A percentile compares a stretch with the other conserved stretches of the same genome.
Conservation (phyloP, 2,888 invertebrate species). For the Campopleginae sp. region DNA sequence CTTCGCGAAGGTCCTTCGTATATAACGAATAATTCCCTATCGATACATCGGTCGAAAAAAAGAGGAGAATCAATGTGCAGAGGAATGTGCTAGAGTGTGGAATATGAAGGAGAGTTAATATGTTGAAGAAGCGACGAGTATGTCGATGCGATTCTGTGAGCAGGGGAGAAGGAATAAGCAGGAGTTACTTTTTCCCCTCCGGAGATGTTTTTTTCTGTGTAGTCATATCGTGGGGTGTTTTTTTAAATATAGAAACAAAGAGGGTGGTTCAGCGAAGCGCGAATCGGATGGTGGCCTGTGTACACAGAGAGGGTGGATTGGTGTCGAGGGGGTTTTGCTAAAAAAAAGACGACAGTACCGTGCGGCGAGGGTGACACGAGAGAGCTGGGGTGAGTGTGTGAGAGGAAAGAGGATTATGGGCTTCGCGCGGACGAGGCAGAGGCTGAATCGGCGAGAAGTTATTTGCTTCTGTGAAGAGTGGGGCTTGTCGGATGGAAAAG, state of each 20-base stretch:
- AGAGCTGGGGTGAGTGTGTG: not conserved
- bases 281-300: constrained; percentile 37
- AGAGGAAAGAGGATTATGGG: constrained; percentile 5
- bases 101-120: not conserved
- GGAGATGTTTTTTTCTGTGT: not conserved
- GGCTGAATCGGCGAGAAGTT: constrained; percentile 3
- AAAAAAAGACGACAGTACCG: not conserved
- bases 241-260: not conserved
- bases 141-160: constrained; percentile 43
- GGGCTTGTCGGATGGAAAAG: not conserved
- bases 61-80: not conserved
- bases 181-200: constrained; percentile 22
- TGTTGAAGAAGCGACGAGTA: constrained; percentile 45
- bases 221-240: not conserved
- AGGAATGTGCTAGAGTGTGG: not conserved
- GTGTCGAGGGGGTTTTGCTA: constrained; percentile 13
- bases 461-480: not conserved
- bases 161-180: constrained; percentile 50
- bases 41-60: constrained; percentile 38
- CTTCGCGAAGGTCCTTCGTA: too few species aligned
- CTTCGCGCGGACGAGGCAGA: not conserved
- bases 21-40: constrained; percentile 6
- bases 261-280: constrained; percentile 43
- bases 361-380: not conserved
- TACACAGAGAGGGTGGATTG: constrained; percentile 23